A percentile compares a stretch with the other conserved stretches of the same genome.
Evolutionary conservation across 2,113 vertebrate species (phyloP).

Genomic region (Ciconia boyciana): DNA sequence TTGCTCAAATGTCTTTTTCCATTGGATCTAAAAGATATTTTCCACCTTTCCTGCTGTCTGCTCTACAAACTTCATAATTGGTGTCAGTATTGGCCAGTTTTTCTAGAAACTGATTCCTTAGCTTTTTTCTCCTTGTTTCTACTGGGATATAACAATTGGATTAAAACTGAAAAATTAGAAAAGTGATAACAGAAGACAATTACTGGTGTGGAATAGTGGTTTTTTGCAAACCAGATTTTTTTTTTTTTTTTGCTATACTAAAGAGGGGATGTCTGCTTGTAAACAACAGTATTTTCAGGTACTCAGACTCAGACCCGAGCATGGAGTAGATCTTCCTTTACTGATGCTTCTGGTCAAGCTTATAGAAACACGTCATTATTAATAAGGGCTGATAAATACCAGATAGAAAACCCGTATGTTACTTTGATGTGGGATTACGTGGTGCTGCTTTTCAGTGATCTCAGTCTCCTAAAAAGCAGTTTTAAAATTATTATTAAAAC

Average conservation of each 20-base stretch:
- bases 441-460: not conserved
- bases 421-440: not conserved
- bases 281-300: not conserved
- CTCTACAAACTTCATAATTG: not conserved
- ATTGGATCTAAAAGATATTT: not conserved
- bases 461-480: not conserved
- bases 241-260: not conserved
- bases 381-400: not conserved
- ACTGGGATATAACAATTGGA: not conserved
- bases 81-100: not conserved
- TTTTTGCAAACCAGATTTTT: not conserved
- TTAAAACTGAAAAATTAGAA: not conserved
- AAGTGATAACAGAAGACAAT: not conserved
- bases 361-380: not conserved
- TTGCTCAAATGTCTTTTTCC: not conserved
- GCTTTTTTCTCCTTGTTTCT: not conserved
- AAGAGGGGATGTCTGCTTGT: not conserved
- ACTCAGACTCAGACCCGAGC: not conserved
- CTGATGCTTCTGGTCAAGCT: not conserved
- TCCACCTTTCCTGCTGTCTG: not conserved
- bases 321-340: not conserved
- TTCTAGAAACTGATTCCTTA: not conserved
- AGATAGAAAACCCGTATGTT: not conserved
- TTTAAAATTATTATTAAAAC: not conserved
- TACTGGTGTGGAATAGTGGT: not conserved